Conservation (phyloP, 2,888 invertebrate genomes). For the Tortricodes alternella region DNA sequence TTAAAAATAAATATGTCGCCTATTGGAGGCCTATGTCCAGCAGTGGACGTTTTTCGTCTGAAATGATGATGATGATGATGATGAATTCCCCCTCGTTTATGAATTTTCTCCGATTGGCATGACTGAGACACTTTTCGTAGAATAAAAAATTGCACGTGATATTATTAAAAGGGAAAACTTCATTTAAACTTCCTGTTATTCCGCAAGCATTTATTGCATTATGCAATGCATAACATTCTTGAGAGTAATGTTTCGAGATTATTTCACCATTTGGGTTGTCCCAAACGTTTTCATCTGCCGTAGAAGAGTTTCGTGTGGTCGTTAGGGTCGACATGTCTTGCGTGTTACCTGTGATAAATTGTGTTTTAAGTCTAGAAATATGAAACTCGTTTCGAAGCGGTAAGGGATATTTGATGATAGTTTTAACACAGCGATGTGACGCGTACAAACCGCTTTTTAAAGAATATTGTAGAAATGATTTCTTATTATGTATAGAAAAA, state of each 20-base stretch:
- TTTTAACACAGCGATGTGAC: conserved; percentile 7
- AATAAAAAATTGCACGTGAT: conserved; percentile 5
- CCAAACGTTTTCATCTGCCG: conserved; percentile 23
- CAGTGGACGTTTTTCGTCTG: too few relatives aligned
- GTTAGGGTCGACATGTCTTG: conserved; percentile 29
- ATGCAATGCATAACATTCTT: conserved; percentile 33
- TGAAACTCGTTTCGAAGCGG: conserved; percentile 13
- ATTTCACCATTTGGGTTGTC: conserved; percentile 58
- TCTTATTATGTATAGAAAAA: too few relatives aligned
- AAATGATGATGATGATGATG: too few relatives aligned
- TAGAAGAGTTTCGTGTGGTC: conserved; percentile 10
- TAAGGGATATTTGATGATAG: conserved; percentile 18
- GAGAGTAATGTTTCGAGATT: conserved; percentile 64
- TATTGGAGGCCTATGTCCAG: too few relatives aligned
- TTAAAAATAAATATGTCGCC: too few relatives aligned
- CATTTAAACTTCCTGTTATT: conserved; percentile 10
- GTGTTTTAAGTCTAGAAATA: conserved; percentile 29
- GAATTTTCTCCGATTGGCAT: too few relatives aligned
- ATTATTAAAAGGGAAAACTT: conserved; percentile 3
- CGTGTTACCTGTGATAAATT: conserved; percentile 28
- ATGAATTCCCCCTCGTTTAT: too few relatives aligned
- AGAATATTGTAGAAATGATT: too few relatives aligned
- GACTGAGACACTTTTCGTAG: background rate
- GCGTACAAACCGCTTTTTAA: too few relatives aligned
- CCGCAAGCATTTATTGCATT: conserved; percentile 21